Conservation (phyloP, 1,140 invertebrate species). For the Polyergus mexicanus region DNA sequence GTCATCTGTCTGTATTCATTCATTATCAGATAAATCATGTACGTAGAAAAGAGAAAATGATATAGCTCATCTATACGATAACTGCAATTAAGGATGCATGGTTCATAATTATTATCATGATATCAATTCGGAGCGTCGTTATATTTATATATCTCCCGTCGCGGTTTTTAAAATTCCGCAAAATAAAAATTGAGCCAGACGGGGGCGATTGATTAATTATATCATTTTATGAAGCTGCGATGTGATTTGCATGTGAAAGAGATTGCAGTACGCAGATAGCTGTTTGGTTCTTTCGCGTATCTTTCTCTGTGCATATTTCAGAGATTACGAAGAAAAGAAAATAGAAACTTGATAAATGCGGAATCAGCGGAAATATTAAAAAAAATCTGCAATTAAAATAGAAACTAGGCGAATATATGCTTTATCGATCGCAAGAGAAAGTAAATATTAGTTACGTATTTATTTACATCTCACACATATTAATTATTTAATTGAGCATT, state of each 20-base stretch:
- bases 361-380: background rate
- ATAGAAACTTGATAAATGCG: background rate
- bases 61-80: constrained; percentile 29
- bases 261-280: background rate
- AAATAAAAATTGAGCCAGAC: background rate
- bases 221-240: constrained; percentile 25
- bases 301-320: constrained; percentile 26
- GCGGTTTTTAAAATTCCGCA: background rate
- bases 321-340: background rate
- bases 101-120: constrained; percentile 45
- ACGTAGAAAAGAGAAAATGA: constrained; percentile 14
- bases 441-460: background rate
- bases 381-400: background rate
- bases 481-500: background rate
- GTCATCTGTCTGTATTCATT: constrained; percentile 35
- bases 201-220: background rate
- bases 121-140: constrained; percentile 10
- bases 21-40: constrained; percentile 25
- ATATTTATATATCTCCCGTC: background rate
- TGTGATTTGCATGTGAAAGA: constrained; percentile 11
- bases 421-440: background rate
- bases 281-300: background rate
- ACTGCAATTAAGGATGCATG: constrained; percentile 54
- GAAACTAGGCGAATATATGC: background rate
- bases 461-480: background rate